Percentiles rank a stretch among this genome's conserved stretches.
phyloP scores from a whole-genome alignment of 2,113 vertebrate genomes.

The Catharus bicknelli region DNA sequence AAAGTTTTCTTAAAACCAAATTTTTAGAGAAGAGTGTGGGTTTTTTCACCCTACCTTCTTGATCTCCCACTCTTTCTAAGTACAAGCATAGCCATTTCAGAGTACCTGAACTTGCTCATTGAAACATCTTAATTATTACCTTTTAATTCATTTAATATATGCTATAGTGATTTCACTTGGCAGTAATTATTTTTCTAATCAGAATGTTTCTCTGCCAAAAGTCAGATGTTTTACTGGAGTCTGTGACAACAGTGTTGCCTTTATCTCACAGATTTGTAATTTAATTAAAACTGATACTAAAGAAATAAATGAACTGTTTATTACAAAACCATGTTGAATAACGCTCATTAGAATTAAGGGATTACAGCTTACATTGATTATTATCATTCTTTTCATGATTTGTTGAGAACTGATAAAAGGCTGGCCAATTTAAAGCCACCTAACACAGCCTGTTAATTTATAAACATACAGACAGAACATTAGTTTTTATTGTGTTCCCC shows the following conservation, averaged over 20 bases:
- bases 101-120: neutral
- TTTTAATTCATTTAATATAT: neutral
- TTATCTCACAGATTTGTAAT: constrained; percentile 34
- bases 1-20: neutral
- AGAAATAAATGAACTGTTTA: constrained; percentile 40
- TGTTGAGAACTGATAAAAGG: neutral
- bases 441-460: neutral
- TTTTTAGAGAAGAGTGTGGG: neutral
- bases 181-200: constrained; percentile 46
- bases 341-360: neutral
- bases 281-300: constrained; percentile 39
- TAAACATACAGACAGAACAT: neutral
- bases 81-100: neutral
- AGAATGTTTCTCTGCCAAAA: constrained; percentile 22
- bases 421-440: neutral
- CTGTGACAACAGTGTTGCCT: neutral
- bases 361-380: neutral
- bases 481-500: neutral
- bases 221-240: constrained; percentile 22
- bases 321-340: constrained; percentile 7
- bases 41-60: neutral
- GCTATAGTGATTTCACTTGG: constrained; percentile 4
- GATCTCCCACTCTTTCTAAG: neutral
- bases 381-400: constrained; percentile 6
- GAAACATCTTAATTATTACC: neutral